Percentiles rank a stretch among this genome's conserved stretches.
Conservation (phyloP, 2,888 invertebrate genomes). For the Hedychridium roseum region DNA sequence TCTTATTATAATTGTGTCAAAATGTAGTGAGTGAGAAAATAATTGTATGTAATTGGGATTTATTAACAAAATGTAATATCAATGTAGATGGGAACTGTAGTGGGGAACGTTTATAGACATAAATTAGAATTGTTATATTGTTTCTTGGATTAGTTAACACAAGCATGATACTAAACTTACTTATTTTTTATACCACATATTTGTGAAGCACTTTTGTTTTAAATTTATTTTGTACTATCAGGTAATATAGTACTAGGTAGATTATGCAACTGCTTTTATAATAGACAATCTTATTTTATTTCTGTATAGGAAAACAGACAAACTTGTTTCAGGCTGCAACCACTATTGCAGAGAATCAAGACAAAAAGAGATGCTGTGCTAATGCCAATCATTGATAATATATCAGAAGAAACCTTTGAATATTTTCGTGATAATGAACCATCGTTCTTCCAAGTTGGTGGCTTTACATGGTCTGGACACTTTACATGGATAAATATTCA, state of each 20-base stretch:
- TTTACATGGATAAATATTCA: conserved; percentile 91
- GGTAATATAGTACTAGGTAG: too few species aligned
- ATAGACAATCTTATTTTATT: conserved; percentile 1
- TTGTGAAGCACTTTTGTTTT: too few species aligned
- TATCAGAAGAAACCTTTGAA: conserved; percentile 81
- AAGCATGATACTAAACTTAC: too few species aligned
- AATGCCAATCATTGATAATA: conserved; percentile 95
- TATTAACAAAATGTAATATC: too few species aligned
- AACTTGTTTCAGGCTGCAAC: conserved; percentile 73
- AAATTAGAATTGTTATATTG: too few species aligned
- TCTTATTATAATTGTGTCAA: neutral
- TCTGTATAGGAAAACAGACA: neutral
- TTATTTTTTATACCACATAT: too few species aligned
- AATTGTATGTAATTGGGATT: too few species aligned
- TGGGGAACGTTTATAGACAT: too few species aligned
- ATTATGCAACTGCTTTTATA: neutral
- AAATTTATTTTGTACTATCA: too few species aligned
- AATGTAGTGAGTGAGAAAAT: neutral
- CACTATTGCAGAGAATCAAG: conserved; percentile 85
- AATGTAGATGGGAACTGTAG: too few species aligned
- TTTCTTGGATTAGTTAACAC: too few species aligned
- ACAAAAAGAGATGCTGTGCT: conserved; percentile 81
- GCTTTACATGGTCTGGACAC: conserved; percentile 89
- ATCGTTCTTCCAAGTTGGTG: conserved; percentile 73
- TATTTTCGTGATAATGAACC: conserved; percentile 67